Base-by-base conservation (phyloP, 2,113 vertebrate genomes). In the Mirza zaza region DNA sequence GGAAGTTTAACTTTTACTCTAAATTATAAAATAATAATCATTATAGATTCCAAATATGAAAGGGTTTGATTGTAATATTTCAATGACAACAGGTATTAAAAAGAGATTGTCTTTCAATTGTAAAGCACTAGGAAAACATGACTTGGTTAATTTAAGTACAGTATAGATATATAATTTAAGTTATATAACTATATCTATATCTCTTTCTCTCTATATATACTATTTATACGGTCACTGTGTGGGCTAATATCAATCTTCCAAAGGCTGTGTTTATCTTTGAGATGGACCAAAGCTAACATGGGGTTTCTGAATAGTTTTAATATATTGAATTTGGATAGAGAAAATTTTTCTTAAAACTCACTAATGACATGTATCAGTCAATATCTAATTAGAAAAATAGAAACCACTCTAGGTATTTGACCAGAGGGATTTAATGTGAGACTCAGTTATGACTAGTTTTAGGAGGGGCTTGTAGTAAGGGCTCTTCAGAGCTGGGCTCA, bases 1-100 rank as follows among this genome's bases (percentile, higher is more conserved):
- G 45, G 36, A 95, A 65, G 20, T 83, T 85, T 70, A 79, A 75
- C 18, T 63, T 95, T 86, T 90, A 75, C 15, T 92, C 45, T 27
- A 90, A 73, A 65, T 79, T 86, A n/a, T 17, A 92, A 89, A 85
- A 85, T 52, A 75, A 92, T 65, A 63, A 90, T 84, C 18, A 63
- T 36, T 59, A 32, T 13, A 73, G 27, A 55, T 57, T 90, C 18
- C 17, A 90, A 90, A 61, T 39, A 39, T 57, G 17, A 52, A 91
- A 94, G 11, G 6, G 9, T 18, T 95, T 85, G 20, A 48, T 81
- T 73, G 8, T 89, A 82, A 57, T 89, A 82, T 57, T 83, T 90
- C 21, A 81, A 50, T 5, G 45, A 25, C 5, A 91, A 91, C 5
- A 71, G 7, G 27, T 77, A 63, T 59, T 85, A 88, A 63, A 70